phyloP scores from a whole-genome alignment of 2,888 invertebrate genomes.

The Brassicogethes aeneus region DNA sequence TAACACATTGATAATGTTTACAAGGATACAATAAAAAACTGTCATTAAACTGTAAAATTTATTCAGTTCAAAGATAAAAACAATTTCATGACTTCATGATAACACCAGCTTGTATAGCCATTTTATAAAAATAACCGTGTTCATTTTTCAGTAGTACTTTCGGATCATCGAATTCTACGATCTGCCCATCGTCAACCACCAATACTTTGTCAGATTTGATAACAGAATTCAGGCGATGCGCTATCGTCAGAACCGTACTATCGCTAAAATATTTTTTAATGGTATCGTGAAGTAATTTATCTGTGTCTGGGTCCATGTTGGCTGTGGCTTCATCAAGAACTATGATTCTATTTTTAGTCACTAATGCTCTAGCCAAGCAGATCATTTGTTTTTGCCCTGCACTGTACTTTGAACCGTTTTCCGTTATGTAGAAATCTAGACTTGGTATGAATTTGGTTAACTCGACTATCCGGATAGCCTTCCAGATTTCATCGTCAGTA shows the following conservation, averaged over 20 bases:
- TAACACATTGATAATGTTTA: no score
- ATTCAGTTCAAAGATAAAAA: no score
- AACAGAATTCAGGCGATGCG: conserved; percentile 40
- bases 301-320: conserved; percentile 66
- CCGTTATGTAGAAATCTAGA: conserved; percentile 40
- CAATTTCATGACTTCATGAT: no score
- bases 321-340: conserved; percentile 67
- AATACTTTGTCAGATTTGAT: conserved; percentile 47
- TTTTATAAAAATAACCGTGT: conserved; percentile 17
- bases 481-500: conserved; percentile 23
- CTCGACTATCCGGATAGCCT: conserved; percentile 30
- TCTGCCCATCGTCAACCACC: conserved; percentile 44
- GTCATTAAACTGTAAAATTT: no score
- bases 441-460: conserved; percentile 46
- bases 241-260: conserved; percentile 46
- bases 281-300: conserved; percentile 43
- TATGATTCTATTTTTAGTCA: conserved; percentile 37
- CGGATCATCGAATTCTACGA: conserved; percentile 23
- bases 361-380: conserved; percentile 56
- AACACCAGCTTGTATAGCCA: conserved; percentile 11
- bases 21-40: no score
- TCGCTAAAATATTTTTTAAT: conserved; percentile 42
- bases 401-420: conserved; percentile 27
- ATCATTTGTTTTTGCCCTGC: conserved; percentile 55
- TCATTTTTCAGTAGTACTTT: conserved; percentile 17